Conservation (phyloP, 1,140 invertebrate species). For the Oncopodura yosiiana region DNA sequence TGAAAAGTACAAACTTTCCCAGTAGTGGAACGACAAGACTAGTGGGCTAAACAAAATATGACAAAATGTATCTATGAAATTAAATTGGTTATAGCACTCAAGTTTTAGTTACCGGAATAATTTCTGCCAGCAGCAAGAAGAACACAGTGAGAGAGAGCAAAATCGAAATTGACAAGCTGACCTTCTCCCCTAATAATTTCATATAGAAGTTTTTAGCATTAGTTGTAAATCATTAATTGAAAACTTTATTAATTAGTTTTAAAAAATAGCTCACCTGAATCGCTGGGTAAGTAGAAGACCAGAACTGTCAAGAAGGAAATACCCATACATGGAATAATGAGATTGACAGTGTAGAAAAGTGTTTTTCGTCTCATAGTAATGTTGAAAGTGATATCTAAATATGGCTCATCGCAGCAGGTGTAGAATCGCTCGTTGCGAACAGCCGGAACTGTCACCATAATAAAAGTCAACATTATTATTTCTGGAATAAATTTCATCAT, state of each 20-base stretch:
- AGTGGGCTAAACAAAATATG: too few species aligned
- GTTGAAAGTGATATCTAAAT: conserved; percentile 97
- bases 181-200: conserved; percentile 43
- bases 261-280: conserved; percentile 96
- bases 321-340: conserved; percentile 94
- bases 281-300: conserved; percentile 96
- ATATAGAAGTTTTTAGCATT: neutral
- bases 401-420: conserved; percentile 92
- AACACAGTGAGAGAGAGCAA: conserved; percentile 98
- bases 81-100: too few species aligned
- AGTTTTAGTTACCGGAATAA: too few species aligned
- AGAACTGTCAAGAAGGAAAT: conserved; percentile 97
- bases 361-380: conserved; percentile 96
- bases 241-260: neutral
- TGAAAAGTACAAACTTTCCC: conserved; percentile 98
- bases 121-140: conserved; percentile 95
- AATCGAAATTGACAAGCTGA: conserved; percentile 96
- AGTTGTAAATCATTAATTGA: neutral
- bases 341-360: conserved; percentile 93
- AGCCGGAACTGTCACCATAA: conserved; percentile 84
- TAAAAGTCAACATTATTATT: conserved; percentile 85
- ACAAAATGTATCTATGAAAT: too few species aligned
- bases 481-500: conserved; percentile 44
- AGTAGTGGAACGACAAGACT: conserved; percentile 95
- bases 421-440: conserved; percentile 89